A percentile compares a stretch with the other conserved stretches of the same genome.
Evolutionary conservation across 2,888 invertebrate species (phyloP).

Genomic region (Mayetiola destructor): DNA sequence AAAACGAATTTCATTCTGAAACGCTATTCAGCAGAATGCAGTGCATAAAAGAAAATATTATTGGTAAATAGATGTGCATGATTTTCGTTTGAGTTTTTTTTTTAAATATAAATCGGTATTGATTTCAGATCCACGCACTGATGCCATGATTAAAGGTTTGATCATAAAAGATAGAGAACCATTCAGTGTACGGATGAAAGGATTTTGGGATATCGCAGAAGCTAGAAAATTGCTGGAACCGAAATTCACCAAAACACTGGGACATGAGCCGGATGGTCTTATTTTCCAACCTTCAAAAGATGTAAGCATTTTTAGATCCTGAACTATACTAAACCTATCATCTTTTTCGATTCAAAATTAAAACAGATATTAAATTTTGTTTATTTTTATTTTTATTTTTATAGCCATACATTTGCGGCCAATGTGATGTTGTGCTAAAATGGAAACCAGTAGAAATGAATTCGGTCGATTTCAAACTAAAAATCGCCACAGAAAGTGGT

Average conservation of each 20-base stretch:
- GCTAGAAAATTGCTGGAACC: slow-evolving; percentile 58
- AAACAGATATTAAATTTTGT: not conserved
- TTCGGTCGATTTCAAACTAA: slow-evolving; percentile 88
- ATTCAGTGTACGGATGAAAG: slow-evolving; percentile 79
- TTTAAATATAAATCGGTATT: not conserved
- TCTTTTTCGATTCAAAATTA: slow-evolving; percentile 4
- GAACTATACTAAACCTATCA: not conserved
- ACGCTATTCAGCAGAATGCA: slow-evolving; percentile 42
- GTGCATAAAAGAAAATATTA: slow-evolving; percentile 61
- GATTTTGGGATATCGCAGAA: slow-evolving; percentile 75
- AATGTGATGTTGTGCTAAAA: slow-evolving; percentile 74
- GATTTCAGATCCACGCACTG: slow-evolving; percentile 37
- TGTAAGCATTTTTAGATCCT: slow-evolving; percentile 36
- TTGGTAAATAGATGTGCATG: slow-evolving; percentile 43
- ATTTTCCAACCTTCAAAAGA: slow-evolving; percentile 89
- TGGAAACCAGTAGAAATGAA: slow-evolving; percentile 95
- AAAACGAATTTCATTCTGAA: slow-evolving; percentile 55
- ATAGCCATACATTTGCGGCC: slow-evolving; percentile 70
- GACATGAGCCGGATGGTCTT: slow-evolving; percentile 93
- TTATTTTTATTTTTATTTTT: slow-evolving; percentile 23
- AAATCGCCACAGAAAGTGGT: slow-evolving; percentile 58
- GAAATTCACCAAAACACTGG: slow-evolving; percentile 69
- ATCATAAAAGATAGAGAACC: slow-evolving; percentile 68
- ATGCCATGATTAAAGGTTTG: slow-evolving; percentile 60
- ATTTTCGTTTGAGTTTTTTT: too few relatives aligned